These are phyloP conservation scores for Mesaphorura yosii DNA, from an alignment of 1,140 invertebrate species.

Conservation along the genomic window DNA sequence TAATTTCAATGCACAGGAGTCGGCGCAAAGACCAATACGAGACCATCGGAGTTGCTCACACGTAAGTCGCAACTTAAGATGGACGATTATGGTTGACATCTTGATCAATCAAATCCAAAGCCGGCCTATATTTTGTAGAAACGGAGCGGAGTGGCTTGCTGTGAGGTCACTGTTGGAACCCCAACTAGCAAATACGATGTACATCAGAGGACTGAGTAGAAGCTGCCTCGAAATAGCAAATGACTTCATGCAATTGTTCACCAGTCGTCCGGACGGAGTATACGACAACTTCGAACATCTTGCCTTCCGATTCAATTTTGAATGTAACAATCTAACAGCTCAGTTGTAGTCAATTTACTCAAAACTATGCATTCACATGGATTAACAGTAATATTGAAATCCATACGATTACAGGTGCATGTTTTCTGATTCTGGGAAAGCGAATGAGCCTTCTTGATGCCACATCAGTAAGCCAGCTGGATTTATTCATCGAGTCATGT, in stretches of 20 bases:
- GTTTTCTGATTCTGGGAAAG: slow-evolving; percentile 44
- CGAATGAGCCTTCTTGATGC: slow-evolving; percentile 64
- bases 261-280: slow-evolving; percentile 40
- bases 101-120: neutral
- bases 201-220: slow-evolving; percentile 56
- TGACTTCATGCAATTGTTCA: slow-evolving; percentile 59
- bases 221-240: slow-evolving; percentile 58
- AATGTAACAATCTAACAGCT: slow-evolving; percentile 49
- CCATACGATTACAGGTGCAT: too few species aligned
- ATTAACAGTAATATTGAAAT: too few species aligned
- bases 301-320: slow-evolving; percentile 62
- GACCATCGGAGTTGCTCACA: slow-evolving; percentile 65
- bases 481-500: slow-evolving; percentile 33
- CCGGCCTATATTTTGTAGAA: neutral
- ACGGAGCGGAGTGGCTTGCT: slow-evolving; percentile 51
- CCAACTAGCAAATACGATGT: slow-evolving; percentile 51
- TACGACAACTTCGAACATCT: slow-evolving; percentile 55
- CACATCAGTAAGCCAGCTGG: slow-evolving; percentile 36
- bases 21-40: slow-evolving; percentile 64
- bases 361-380: too few species aligned
- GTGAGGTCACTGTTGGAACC: slow-evolving; percentile 60
- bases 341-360: too few species aligned
- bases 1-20: slow-evolving; percentile 60
- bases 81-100: neutral
- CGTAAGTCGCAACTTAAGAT: slow-evolving; percentile 44